phyloP scores from a whole-genome alignment of 2,888 invertebrate species.

The Lasioglossum villosulum region DNA sequence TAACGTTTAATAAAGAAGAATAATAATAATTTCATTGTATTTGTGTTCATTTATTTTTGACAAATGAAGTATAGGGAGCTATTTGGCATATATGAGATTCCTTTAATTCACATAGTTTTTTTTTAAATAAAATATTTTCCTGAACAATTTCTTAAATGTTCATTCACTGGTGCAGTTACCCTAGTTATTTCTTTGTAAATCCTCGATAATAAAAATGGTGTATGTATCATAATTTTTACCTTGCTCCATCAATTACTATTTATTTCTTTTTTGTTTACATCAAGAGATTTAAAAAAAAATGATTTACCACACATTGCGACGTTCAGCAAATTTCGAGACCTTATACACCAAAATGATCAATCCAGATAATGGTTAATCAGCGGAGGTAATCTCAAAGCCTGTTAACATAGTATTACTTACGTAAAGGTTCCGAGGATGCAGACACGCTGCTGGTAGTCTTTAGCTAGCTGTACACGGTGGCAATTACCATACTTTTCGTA shows the following conservation, averaged over 20 bases:
- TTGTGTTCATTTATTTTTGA: too few species aligned
- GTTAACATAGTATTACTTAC: constrained; percentile 37
- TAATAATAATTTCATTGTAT: too few species aligned
- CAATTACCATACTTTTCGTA: constrained; percentile 27
- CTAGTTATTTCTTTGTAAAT: not conserved
- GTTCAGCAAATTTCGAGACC: not conserved
- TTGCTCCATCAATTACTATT: not conserved
- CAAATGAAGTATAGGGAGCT: too few species aligned
- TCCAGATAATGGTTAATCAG: constrained; percentile 11
- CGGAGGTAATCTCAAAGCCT: constrained; percentile 34
- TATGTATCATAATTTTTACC: not conserved
- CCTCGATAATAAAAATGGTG: not conserved
- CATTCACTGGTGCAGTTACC: too few species aligned
- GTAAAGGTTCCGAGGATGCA: constrained; percentile 37
- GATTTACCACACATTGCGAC: not conserved
- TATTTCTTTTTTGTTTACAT: not conserved
- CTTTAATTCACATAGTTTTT: too few species aligned
- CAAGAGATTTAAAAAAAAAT: not conserved
- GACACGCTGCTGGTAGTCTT: not conserved
- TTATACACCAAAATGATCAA: not conserved
- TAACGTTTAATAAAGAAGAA: too few species aligned
- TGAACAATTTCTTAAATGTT: too few species aligned
- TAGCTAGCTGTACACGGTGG: not conserved
- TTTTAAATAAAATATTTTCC: too few species aligned
- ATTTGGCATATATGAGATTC: too few species aligned